Base-by-base conservation (phyloP, 2,113 vertebrate genomes). In the Vombatus ursinus region DNA sequence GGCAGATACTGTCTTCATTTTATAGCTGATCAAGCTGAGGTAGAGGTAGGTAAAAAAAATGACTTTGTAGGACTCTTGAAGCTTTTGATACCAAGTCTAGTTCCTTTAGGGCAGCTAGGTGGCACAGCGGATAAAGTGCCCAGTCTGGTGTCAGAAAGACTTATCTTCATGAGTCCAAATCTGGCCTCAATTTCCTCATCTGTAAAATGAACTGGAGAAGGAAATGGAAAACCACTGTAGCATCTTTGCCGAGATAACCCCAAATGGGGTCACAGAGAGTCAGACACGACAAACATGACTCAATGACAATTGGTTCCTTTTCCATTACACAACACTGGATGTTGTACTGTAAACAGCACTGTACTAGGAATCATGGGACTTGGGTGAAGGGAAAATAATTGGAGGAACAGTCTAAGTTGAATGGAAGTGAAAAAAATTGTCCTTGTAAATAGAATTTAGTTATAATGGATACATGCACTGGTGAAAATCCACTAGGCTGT, bases 401-500 rank as follows among this genome's bases (percentile, higher is more conserved):
- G 31, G 57, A 37, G 28, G 12, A 68, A 61, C 57, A 61, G 14
- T 12, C 28, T 11, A 31, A 37, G 57, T 68, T 68, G 57, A 37
- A 31, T 37, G 57, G 57, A 37, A 54, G 57, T 3, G 10, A 68
- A 68, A 68, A 28, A 37, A 68, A 68, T 68, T 12, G 16, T 37
- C 28, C 57, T 68, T 12, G 11, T 10, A 14, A 68, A 68, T 14
- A 68, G 57, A 68, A 68, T 68, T 68, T 14, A 68, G 57, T 31
- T 37, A 3, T 68, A 28, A 68, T 61, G 57, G 28, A 26, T 31
- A 31, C 53, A 54, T 24, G 3, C 24, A 25, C 6, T 54, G 2
- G 50, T 68, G 96, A 94, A 93, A 94, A 89, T 47, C 49, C 26
- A 94, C 24, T 26, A 94, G 51, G 54, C 12, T 4, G 91, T 91